Evolutionary conservation across 1,140 invertebrate species (phyloP), one percentile per base, ranked within the genome.

Genomic region (Zaprionus taronus): DNA sequence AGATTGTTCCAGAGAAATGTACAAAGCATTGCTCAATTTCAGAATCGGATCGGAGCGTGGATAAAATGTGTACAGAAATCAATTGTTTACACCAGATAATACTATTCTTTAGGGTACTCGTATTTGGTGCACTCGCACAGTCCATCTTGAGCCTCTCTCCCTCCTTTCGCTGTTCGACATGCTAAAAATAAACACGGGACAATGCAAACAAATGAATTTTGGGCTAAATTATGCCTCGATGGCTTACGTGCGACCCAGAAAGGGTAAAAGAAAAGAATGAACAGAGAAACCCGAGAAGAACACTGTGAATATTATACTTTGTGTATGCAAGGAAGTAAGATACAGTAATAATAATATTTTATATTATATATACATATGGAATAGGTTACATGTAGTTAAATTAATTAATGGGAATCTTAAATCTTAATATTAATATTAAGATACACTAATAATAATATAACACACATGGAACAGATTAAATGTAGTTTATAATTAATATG

Each of bases 201-300:
- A 56, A 41, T n/a, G 38, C 22, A 72, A 76, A 65, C 56, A 65
- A 57, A 24, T 15, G 47, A 61, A 65, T 72, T 72, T 72, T 20
- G 44, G 44, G 7, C n/a, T 68, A 56, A 68, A 47, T 68, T 74
- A 74, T 74, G 65, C 34, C 20, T 38, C 58, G 26, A 51, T 26
- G 66, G 15, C 4, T 53, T 76, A 76, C 73, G 73, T 76, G 73
- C 28, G 68, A 76, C 73, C 68, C 73, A 72, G 28, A 75, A 74
- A 47, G 41, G 41, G n/a, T 47, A 47, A 47, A 62, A 6, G 20
- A 14, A 1, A 49, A 49, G 12, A 34, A 28, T 26, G 47, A 47
- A 24, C 17, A 31, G 34, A 34, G 34, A 60, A 41, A 24, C 2
- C 15, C 6, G 5, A 47, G 41, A 47, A 47, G 7, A 17, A 60